Percentiles rank a stretch among this genome's conserved stretches.
phyloP scores from a whole-genome alignment of 2,888 invertebrate species.

The Coleophora flavipennella region DNA sequence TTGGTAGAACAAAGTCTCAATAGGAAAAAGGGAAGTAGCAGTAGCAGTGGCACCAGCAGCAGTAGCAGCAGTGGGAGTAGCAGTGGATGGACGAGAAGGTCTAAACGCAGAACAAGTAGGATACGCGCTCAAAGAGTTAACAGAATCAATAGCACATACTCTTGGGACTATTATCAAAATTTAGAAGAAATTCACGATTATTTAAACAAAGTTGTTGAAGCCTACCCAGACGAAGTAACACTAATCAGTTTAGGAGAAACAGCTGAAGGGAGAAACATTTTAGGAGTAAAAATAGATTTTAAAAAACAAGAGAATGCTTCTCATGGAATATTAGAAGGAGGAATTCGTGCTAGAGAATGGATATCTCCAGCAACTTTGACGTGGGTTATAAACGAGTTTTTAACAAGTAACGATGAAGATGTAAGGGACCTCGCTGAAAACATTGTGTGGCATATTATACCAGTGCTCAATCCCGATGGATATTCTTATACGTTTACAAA shows the following conservation, averaged over 20 bases:
- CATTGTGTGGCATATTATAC: conserved; percentile 84
- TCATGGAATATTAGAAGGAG: conserved; percentile 49
- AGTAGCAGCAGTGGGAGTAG: no score
- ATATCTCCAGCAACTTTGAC: conserved; percentile 77
- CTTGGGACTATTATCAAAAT: conserved; percentile 73
- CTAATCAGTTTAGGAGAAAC: conserved; percentile 45
- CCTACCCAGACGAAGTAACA: conserved; percentile 59
- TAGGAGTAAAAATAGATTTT: conserved; percentile 56
- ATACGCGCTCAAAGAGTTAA: conserved; percentile 8
- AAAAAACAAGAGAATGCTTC: conserved; percentile 20
- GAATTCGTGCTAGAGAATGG: conserved; percentile 85
- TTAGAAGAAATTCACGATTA: conserved; percentile 74
- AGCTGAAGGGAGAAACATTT: conserved; percentile 53
- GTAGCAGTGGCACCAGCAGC: conserved; percentile 20
- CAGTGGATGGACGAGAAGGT: no score
- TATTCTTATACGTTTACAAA: conserved; percentile 75
- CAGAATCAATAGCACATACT: conserved; percentile 26
- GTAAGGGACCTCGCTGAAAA: conserved; percentile 72
- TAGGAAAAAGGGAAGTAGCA: conserved; percentile 31
- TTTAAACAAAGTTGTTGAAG: conserved; percentile 59
- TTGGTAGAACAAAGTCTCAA: not conserved
- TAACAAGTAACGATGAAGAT: conserved; percentile 69
- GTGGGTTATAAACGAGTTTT: conserved; percentile 77
- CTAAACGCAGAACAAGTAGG: no score
- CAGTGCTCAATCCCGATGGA: conserved; percentile 83